Evolutionary conservation across 2,113 vertebrate species (phyloP).

Genomic region (Tragelaphus scriptus): DNA sequence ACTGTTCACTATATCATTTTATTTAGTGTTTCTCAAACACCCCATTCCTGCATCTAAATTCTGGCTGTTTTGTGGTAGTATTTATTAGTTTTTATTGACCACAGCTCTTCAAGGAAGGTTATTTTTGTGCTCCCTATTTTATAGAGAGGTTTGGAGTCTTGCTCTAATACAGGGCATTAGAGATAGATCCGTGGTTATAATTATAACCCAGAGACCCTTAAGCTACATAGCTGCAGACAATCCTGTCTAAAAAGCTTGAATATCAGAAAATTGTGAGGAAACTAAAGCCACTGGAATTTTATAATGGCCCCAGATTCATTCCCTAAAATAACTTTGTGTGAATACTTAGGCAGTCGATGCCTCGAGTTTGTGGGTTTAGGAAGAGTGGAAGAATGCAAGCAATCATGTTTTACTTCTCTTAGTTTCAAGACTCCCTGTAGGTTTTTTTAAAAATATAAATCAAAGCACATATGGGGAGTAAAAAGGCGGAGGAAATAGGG

Average conservation of each 20-base stretch:
- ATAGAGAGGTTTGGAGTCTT: neutral
- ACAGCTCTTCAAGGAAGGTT: neutral
- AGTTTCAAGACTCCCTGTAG: conserved; percentile 7
- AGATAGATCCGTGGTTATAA: neutral
- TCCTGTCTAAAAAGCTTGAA: neutral
- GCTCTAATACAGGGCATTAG: neutral
- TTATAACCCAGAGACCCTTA: neutral
- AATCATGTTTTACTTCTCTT: conserved; percentile 10
- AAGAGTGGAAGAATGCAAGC: conserved; percentile 30
- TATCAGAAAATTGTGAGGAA: conserved; percentile 28
- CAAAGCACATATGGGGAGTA: neutral
- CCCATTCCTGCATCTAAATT: neutral
- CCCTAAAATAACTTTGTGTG: conserved; percentile 8
- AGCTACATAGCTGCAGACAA: neutral
- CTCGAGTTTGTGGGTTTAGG: neutral
- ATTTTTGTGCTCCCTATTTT: conserved; percentile 3
- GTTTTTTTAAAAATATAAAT: neutral
- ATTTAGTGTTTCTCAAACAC: conserved; percentile 1
- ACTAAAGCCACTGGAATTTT: conserved; percentile 17
- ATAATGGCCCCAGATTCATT: neutral
- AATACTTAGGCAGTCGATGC: neutral
- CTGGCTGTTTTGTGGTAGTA: neutral
- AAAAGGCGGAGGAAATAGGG: neutral
- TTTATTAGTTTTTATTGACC: conserved; percentile 30
- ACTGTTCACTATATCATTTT: neutral